Base-by-base conservation (phyloP, 2,888 invertebrate genomes). In the Idaea straminata region DNA sequence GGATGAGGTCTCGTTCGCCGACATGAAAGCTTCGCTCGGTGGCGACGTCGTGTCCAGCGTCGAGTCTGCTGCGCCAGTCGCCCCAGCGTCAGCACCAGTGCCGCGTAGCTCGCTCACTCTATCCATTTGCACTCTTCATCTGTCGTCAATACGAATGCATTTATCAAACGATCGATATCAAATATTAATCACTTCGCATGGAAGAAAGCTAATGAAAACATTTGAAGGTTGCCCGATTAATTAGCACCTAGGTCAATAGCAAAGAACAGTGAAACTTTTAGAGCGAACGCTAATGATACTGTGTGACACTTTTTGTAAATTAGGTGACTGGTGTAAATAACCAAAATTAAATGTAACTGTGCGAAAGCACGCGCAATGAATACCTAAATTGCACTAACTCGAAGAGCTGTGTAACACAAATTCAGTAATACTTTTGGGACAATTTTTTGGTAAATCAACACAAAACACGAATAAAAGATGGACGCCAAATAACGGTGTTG, bases 391-490 rank as follows among this genome's bases (percentile, higher is more conserved):
- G 13, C 10, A 47, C 13, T 47, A 47, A 47, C 47, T 47, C 47
- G 47, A 47, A 47, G 47, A 47, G 10, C 47, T 7, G 47, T 13
- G 47, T 47, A 47, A 47, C 47, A 47, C 47, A 47, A 47, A 47
- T 47, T 47, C 63, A 73, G 66, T 73, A 77, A 73, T 74, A 77
- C 73, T 76, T 77, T 74, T 84, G 75, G 79, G 80, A 79, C 77
- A 85, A 84, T 87, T 87, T 25, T 62, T 86, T 82, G 79, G 75
- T 82, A 83, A 82, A 87, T 88, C 86, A 90, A 89, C 88, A 91
- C 88, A 91, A 90, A 87, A 91, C 90, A 91, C 87, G 88, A 89
- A 88, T 85, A 85, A 88, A 92, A 92, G 92, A 92, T 92, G 92
- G 92, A 92, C 92, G 92, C 92, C 85, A 89, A 89, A 88, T 88